phyloP scores from a whole-genome alignment of 1,140 invertebrate species.

The Penaeus indicus region DNA sequence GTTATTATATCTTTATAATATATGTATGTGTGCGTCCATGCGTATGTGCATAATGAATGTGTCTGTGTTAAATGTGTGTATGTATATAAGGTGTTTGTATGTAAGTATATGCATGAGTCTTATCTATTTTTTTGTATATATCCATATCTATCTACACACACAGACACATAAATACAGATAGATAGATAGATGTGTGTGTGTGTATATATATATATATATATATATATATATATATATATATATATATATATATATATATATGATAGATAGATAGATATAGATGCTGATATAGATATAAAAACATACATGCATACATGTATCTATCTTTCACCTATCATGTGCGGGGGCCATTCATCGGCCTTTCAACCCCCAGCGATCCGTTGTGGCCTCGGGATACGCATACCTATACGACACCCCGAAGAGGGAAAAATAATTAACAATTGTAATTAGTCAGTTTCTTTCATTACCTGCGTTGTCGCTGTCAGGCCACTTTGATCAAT shows the following conservation, averaged over 20 bases:
- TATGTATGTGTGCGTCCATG: neutral
- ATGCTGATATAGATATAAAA: no score
- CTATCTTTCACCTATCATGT: neutral
- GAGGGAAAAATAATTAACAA: no score
- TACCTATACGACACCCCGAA: slow-evolving; percentile 25
- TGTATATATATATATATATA: no score
- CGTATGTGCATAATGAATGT: neutral
- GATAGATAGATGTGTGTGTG: no score
- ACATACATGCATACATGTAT: no score
- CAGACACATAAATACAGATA: no score
- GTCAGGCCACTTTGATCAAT: no score
- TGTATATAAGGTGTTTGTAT: no score
- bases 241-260: neutral
- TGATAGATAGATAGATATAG: no score
- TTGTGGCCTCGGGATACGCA: slow-evolving; percentile 24
- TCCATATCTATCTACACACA: neutral
- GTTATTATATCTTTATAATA: no score
- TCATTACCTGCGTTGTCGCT: no score
- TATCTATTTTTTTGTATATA: neutral
- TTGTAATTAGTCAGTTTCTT: no score
- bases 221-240: neutral
- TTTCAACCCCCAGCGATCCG: neutral
- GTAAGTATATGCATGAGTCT: neutral
- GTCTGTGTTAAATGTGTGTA: neutral
- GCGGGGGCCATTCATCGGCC: neutral